These are phyloP conservation scores for Sebastes cheni DNA, from an alignment of 2,797 vertebrate species.

Conservation along the genomic window DNA sequence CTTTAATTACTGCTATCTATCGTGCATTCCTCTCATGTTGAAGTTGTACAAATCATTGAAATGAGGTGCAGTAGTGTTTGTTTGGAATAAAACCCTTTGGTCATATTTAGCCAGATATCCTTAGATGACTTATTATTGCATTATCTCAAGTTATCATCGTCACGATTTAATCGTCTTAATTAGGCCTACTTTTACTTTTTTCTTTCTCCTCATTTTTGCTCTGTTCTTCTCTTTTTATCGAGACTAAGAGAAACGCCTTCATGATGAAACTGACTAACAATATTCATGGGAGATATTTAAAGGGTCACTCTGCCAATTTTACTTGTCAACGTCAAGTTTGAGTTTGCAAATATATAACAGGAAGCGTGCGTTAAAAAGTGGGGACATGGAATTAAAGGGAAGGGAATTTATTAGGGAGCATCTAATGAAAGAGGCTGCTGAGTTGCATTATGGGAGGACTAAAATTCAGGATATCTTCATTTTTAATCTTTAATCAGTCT, in stretches of 20 bases:
- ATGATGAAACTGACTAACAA: background rate
- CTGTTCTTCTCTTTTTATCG: background rate
- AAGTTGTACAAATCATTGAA: background rate
- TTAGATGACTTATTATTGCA: background rate
- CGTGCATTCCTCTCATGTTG: background rate
- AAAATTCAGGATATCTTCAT: background rate
- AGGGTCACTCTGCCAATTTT: background rate
- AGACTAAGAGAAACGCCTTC: background rate
- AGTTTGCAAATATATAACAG: background rate
- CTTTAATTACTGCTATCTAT: too few species aligned
- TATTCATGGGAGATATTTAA: background rate
- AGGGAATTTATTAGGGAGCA: background rate
- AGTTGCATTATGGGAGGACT: background rate
- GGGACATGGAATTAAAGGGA: background rate
- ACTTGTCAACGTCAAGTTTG: background rate
- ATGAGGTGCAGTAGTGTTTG: background rate
- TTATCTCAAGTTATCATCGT: background rate
- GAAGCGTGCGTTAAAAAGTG: background rate
- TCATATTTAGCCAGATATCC: background rate
- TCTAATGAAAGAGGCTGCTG: background rate
- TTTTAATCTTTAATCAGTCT: background rate
- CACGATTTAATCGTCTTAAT: rapidly evolving
- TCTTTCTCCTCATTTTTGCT: background rate
- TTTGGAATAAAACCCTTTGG: background rate
- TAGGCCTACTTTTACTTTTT: background rate